Base-by-base conservation (phyloP, 2,888 invertebrate genomes). In the Netelia melanura region DNA sequence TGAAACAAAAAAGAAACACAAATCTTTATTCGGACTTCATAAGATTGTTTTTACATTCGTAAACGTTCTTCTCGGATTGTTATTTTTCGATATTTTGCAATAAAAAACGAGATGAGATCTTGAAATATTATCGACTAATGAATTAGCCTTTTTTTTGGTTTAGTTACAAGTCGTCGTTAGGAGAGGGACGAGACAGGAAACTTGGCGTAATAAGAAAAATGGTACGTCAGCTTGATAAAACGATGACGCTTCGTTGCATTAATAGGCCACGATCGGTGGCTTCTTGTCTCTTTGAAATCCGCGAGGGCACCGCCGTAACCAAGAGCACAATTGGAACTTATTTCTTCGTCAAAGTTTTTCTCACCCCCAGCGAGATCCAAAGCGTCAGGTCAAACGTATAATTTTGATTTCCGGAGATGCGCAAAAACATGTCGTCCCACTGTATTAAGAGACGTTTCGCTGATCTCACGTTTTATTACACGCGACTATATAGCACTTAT, bases 181-280 rank as follows among this genome's bases (percentile, higher is more conserved):
- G 56, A 6, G 11, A 56, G 8, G 3, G 56, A 56, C 43, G 43
- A 23, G 65, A 23, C 54, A 52, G 52, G 38, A n/a, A 52, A 65
- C 21, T 21, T 68, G 48, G 48, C 43, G 8, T 43, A 68, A 77
- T 61, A 71, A 71, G 61, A 77, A 54, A 77, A 25, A 56, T 48
- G 25, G 58, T 23, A 3, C 58, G 17, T 68, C 68, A 61, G 77
- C 48, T 30, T 48, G 77, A 68, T 77, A 77, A 68, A 77, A 56
- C 68, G 77, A 77, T 68, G 68, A 77, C 77, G 68, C 68, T 77
- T 77, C 68, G 77, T 68, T 77, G 77, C 43, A 77, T 77, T 77
- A 77, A 77, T 68, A 68, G 77, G 68, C 17, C 77, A 58, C 58
- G 68, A 68, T 77, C 68, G 68, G 58, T 52, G 70, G 52, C 21